Percentiles rank a stretch among this genome's conserved stretches.
These are phyloP conservation scores for Habroteleia sp. DNA, from an alignment of 2,888 invertebrate genomes.

Conservation along the genomic window DNA sequence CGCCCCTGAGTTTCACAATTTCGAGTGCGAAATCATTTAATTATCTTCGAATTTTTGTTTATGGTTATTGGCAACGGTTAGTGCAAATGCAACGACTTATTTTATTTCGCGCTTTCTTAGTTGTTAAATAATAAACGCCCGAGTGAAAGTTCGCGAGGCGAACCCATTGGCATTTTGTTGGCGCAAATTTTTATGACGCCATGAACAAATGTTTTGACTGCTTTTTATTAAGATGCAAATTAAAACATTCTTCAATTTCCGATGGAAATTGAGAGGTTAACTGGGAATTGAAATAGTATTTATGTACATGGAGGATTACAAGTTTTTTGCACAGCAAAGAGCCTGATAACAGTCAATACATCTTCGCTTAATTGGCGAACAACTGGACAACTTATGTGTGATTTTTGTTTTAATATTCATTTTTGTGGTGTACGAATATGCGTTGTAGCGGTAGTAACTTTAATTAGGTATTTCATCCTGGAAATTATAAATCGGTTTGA, in stretches of 20 bases:
- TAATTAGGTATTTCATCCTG: too few species aligned
- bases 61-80: slow-evolving; percentile 8
- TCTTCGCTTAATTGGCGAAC: too few species aligned
- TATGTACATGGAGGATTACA: too few species aligned
- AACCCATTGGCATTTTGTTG: background rate
- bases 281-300: background rate
- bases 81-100: background rate
- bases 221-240: slow-evolving; percentile 7
- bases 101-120: background rate
- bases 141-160: slow-evolving; percentile 4
- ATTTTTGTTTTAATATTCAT: too few species aligned
- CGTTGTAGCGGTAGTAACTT: too few species aligned
- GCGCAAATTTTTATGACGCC: background rate
- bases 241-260: background rate
- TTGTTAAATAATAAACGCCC: slow-evolving; percentile 22
- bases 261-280: background rate
- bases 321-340: too few species aligned
- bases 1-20: background rate
- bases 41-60: slow-evolving; percentile 24
- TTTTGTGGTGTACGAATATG: too few species aligned
- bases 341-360: too few species aligned
- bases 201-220: background rate
- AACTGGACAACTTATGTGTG: too few species aligned
- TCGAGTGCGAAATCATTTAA: slow-evolving; percentile 34
- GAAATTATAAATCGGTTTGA: too few species aligned